Conservation (phyloP, 2,888 invertebrate genomes). For the Napeogenes inachia region DNA sequence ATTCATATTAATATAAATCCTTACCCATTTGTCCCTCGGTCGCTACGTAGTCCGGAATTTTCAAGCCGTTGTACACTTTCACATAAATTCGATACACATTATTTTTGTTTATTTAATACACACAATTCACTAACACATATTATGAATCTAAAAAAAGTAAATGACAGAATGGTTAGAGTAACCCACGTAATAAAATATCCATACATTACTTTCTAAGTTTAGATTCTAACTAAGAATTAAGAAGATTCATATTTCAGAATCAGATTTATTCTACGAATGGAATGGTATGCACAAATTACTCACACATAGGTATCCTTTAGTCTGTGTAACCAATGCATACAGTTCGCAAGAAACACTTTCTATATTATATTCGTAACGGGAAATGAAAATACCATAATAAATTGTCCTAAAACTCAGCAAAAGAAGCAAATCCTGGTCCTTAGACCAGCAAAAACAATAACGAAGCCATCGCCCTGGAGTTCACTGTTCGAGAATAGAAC, state of each 20-base stretch:
- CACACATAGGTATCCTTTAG: too few species aligned
- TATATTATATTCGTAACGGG: too few species aligned
- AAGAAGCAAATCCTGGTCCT: conserved; percentile 21
- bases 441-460: conserved; percentile 59
- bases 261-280: too few species aligned
- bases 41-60: conserved; percentile 64
- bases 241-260: too few species aligned
- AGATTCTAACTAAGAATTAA: too few species aligned
- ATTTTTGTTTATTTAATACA: conserved; percentile 43
- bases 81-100: conserved; percentile 44
- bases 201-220: too few species aligned
- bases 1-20: conserved; percentile 9
- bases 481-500: conserved; percentile 72
- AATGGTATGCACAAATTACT: too few species aligned
- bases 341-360: too few species aligned
- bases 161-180: not conserved
- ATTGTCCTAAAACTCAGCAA: conserved; percentile 1
- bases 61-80: conserved; percentile 46
- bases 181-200: not conserved
- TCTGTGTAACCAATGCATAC: too few species aligned
- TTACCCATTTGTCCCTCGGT: conserved; percentile 70
- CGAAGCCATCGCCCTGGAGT: conserved; percentile 68
- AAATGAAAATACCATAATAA: conserved; percentile 30
- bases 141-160: conserved; percentile 41
- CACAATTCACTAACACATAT: conserved; percentile 46